phyloP scores from a whole-genome alignment of 2,888 invertebrate species.

The Dioctria rufipes region DNA sequence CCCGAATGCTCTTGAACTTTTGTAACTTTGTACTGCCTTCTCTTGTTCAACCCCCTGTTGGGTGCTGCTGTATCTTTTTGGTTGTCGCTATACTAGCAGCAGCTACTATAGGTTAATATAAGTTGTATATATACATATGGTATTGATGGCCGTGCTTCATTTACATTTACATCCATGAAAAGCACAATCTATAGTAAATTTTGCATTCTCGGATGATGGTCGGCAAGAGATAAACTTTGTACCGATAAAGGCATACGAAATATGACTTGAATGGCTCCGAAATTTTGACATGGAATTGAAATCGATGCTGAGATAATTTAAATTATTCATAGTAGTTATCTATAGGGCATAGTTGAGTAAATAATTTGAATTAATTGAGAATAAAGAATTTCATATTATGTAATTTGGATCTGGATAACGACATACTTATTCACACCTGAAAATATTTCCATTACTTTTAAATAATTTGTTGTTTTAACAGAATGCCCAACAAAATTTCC shows the following conservation, averaged over 20 bases:
- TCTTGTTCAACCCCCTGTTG: not conserved
- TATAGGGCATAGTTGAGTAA: too few species aligned
- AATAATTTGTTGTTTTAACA: not conserved
- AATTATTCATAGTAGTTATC: not conserved
- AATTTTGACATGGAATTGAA: constrained; percentile 35
- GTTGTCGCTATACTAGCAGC: not conserved
- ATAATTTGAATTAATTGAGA: too few species aligned
- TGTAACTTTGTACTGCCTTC: constrained; percentile 35
- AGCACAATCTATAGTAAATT: constrained; percentile 40
- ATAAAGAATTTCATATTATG: too few species aligned
- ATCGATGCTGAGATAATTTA: constrained; percentile 33
- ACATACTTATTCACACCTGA: not conserved
- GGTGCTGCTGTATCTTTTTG: not conserved
- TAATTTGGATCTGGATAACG: too few species aligned
- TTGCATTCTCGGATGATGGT: constrained; percentile 42
- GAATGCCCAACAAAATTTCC: constrained; percentile 23
- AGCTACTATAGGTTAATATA: not conserved
- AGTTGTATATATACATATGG: not conserved
- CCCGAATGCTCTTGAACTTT: constrained; percentile 50
- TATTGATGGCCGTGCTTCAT: not conserved
- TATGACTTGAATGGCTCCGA: constrained; percentile 35
- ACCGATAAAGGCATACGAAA: constrained; percentile 44
- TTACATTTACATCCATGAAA: constrained; percentile 44
- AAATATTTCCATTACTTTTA: not conserved
- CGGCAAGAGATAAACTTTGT: constrained; percentile 27